Conservation (phyloP, 1,140 invertebrate genomes). For the Trissolcus basalis region DNA sequence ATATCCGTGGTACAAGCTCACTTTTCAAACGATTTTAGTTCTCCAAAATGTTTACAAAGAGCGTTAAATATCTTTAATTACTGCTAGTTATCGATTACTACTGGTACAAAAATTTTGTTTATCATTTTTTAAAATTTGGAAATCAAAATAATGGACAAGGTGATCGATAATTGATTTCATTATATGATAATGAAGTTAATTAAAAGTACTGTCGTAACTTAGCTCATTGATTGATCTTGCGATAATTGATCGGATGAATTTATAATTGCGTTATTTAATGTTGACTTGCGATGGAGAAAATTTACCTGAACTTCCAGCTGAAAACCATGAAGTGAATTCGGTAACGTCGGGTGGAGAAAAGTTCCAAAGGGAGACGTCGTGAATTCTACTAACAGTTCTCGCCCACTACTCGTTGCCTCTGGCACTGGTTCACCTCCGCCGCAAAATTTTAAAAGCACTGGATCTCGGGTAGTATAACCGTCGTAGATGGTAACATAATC, state of each 20-base stretch:
- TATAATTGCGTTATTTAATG: conserved; percentile 30
- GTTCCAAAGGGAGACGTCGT: conserved; percentile 93
- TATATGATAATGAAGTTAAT: too few species aligned
- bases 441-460: conserved; percentile 92
- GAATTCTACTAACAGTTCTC: conserved; percentile 91
- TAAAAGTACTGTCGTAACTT: neutral
- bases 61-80: too few species aligned
- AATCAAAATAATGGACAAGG: too few species aligned
- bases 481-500: conserved; percentile 94
- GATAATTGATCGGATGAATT: conserved; percentile 4
- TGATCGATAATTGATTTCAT: too few species aligned
- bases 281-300: conserved; percentile 31
- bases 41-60: too few species aligned
- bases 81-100: too few species aligned
- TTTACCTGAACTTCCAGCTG: conserved; percentile 89
- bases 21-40: too few species aligned
- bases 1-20: too few species aligned
- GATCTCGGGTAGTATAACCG: conserved; percentile 91
- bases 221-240: neutral
- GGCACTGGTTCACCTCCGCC: conserved; percentile 89
- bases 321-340: conserved; percentile 88
- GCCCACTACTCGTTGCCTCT: conserved; percentile 87
- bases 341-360: conserved; percentile 86
- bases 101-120: too few species aligned
- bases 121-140: too few species aligned